A percentile compares a stretch with the other conserved stretches of the same genome.
These are phyloP conservation scores for Heterodera filipjevi DNA, from an alignment of 2,888 invertebrate genomes.

Conservation along the genomic window DNA sequence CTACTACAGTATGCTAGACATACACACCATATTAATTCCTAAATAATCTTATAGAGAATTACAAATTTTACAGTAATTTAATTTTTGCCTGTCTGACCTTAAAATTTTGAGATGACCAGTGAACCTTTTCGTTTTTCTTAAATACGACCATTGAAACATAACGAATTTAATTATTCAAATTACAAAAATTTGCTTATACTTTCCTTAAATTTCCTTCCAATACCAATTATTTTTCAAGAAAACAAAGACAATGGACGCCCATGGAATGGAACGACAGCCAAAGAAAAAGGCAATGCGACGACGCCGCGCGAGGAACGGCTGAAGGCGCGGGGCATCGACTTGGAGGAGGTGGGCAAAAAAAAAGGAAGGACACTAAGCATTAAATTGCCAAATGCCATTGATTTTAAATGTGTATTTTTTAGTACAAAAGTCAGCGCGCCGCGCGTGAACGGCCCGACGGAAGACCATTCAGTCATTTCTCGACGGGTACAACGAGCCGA, in stretches of 20 bases:
- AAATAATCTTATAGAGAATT: too few species aligned
- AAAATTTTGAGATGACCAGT: too few species aligned
- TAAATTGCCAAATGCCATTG: background rate
- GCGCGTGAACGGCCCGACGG: conserved; percentile 46
- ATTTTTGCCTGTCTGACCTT: too few species aligned
- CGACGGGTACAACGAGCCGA: conserved; percentile 34
- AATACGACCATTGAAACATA: too few species aligned
- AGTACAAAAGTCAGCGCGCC: conserved; percentile 45
- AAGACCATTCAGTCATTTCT: conserved; percentile 52
- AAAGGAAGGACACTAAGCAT: background rate
- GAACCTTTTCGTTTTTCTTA: too few species aligned
- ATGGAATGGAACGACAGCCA: background rate
- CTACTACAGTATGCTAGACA: too few species aligned
- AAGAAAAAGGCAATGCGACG: conserved; percentile 57
- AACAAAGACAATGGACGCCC: background rate
- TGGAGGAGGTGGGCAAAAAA: conserved; percentile 40
- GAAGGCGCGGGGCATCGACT: conserved; percentile 46
- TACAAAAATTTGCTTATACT: too few species aligned
- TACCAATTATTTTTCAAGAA: conserved; percentile 14
- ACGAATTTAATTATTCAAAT: too few species aligned
- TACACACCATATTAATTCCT: too few species aligned
- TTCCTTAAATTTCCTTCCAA: too few species aligned
- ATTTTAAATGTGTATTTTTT: conserved; percentile 21
- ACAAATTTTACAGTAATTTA: too few species aligned
- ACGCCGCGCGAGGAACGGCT: conserved; percentile 48